These are phyloP conservation scores for Anorthoa munda DNA, from an alignment of 2,888 invertebrate genomes.

Conservation along the genomic window DNA sequence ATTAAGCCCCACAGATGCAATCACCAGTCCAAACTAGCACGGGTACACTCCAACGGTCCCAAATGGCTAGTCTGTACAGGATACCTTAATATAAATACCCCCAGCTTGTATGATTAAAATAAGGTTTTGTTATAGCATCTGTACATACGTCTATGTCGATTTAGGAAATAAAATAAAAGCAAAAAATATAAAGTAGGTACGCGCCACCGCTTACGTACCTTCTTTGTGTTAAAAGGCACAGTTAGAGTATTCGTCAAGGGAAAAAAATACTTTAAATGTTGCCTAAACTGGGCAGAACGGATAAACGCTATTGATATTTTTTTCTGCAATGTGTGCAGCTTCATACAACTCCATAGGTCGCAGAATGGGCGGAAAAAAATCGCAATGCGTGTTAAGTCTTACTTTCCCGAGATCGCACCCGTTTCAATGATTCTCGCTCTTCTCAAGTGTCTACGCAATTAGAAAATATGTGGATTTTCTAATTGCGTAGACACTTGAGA, in stretches of 20 bases:
- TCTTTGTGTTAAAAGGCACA: neutral
- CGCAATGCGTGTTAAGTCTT: too few relatives aligned
- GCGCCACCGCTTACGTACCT: too few relatives aligned
- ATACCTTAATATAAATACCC: conserved; percentile 85
- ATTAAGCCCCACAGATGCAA: conserved; percentile 88
- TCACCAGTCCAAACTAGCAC: conserved; percentile 83
- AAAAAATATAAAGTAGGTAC: too few relatives aligned
- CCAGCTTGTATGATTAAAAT: conserved; percentile 85
- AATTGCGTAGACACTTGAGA: too few relatives aligned
- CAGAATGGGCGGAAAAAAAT: too few relatives aligned
- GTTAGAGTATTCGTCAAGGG: conserved; percentile 5
- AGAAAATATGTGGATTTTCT: too few relatives aligned
- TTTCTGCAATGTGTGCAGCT: too few relatives aligned
- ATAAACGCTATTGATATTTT: too few relatives aligned
- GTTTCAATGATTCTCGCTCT: too few relatives aligned
- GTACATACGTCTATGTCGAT: neutral
- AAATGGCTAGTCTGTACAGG: conserved; percentile 88
- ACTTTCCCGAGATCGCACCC: too few relatives aligned
- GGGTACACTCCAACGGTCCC: conserved; percentile 83
- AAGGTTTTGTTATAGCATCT: conserved; percentile 7
- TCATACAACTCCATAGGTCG: too few relatives aligned
- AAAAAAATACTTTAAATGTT: conserved; percentile 23
- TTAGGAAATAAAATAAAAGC: neutral
- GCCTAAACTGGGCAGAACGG: neutral
- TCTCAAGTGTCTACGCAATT: too few relatives aligned